Conservation (phyloP, 2,888 invertebrate genomes). For the Suillia variegata region DNA sequence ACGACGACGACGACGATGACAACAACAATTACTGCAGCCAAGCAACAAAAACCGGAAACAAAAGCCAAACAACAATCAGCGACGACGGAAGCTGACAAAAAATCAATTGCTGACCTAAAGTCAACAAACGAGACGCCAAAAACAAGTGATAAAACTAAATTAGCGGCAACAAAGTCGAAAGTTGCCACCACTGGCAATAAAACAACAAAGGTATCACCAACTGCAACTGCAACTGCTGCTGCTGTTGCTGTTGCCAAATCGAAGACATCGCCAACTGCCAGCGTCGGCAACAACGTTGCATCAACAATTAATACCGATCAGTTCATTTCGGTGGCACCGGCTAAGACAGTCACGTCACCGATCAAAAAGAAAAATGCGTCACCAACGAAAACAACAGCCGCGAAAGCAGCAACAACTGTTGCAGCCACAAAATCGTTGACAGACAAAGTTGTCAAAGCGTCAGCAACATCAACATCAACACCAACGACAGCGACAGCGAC, state of each 20-base stretch:
- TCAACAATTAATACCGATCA: conserved; percentile 54
- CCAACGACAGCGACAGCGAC: conserved; percentile 16
- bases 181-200: conserved; percentile 16
- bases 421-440: conserved; percentile 29
- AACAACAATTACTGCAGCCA: conserved; percentile 1
- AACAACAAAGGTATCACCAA: conserved; percentile 18
- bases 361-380: conserved; percentile 40
- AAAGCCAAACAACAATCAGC: conserved; percentile 21
- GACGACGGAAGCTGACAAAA: conserved; percentile 24
- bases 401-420: conserved; percentile 7
- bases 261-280: conserved; percentile 28
- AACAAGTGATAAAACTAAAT: conserved; percentile 14
- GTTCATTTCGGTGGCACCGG: conserved; percentile 50
- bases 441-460: too few species aligned
- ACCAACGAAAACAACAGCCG: conserved; percentile 35
- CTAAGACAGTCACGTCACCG: conserved; percentile 38
- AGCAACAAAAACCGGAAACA: conserved; percentile 21
- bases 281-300: too few species aligned
- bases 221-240: conserved; percentile 25
- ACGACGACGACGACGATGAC: conserved; percentile 5
- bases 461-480: conserved; percentile 20
- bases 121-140: background rate
- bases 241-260: conserved; percentile 30
- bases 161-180: conserved; percentile 21
- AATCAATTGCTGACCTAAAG: conserved; percentile 10